These are phyloP conservation scores for Papilio demoleus DNA, from an alignment of 2,888 invertebrate species.

Conservation along the genomic window DNA sequence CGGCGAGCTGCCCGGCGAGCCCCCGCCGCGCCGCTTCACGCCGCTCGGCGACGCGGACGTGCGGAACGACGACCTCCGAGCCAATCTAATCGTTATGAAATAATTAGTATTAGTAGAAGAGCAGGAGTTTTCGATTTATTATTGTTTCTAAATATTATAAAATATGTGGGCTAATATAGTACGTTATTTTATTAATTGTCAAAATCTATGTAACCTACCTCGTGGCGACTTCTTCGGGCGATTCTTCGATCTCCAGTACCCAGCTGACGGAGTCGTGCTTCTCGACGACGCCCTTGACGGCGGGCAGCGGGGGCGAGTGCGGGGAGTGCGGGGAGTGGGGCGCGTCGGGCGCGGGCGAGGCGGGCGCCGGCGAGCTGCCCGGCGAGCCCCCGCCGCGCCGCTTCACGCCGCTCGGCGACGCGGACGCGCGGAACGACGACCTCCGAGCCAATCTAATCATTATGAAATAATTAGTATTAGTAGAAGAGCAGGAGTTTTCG, in stretches of 20 bases:
- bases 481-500: not conserved
- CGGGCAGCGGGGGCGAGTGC: slow-evolving; percentile 81
- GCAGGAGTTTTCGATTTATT: not conserved
- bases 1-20: slow-evolving; percentile 73
- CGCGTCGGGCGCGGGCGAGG: slow-evolving; percentile 75
- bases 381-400: slow-evolving; percentile 76
- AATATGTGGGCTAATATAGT: too few species aligned
- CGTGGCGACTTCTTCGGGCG: slow-evolving; percentile 88
- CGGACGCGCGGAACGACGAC: slow-evolving; percentile 85
- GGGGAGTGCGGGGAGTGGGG: slow-evolving; percentile 78
- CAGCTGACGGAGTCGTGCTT: slow-evolving; percentile 94
- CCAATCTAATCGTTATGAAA: slow-evolving; percentile 73
- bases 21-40: slow-evolving; percentile 77
- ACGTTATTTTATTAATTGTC: too few species aligned
- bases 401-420: slow-evolving; percentile 74
- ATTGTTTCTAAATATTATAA: not conserved
- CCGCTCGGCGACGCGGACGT: slow-evolving; percentile 70
- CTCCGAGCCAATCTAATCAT: slow-evolving; percentile 85
- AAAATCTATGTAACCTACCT: too few species aligned
- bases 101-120: not conserved
- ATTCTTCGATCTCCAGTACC: slow-evolving; percentile 91
- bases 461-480: not conserved
- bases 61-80: slow-evolving; percentile 87
- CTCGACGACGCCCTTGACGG: slow-evolving; percentile 89
- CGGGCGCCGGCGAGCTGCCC: slow-evolving; percentile 72